Evolutionary conservation across 2,888 invertebrate genomes (phyloP).

Genomic region (Melieria crassipennis): DNA sequence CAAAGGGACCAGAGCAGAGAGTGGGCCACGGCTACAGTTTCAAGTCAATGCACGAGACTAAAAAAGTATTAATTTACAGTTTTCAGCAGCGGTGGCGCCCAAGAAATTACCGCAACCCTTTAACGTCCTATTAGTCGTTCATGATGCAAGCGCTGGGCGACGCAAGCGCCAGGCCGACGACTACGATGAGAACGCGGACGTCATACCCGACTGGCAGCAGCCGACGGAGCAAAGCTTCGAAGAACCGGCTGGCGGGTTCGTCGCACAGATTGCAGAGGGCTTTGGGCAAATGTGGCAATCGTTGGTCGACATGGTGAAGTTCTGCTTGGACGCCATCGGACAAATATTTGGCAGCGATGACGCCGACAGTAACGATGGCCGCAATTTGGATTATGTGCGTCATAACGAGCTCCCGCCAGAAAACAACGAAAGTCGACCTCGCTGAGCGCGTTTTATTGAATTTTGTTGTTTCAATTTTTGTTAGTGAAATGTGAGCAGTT

Average conservation of each 20-base stretch:
- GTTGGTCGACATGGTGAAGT: constrained; percentile 47
- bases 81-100: no score
- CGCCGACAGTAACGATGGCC: neutral
- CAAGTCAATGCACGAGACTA: no score
- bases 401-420: neutral
- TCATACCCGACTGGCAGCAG: constrained; percentile 46
- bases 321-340: constrained; percentile 36
- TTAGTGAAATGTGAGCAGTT: no score
- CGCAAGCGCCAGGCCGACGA: constrained; percentile 40
- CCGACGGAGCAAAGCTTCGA: constrained; percentile 41
- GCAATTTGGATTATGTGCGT: neutral
- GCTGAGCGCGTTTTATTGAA: no score
- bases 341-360: constrained; percentile 23
- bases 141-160: constrained; percentile 1
- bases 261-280: constrained; percentile 46
- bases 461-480: neutral
- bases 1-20: no score
- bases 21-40: no score
- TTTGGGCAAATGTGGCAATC: constrained; percentile 51
- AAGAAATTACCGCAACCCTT: no score
- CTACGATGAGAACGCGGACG: constrained; percentile 52
- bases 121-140: no score
- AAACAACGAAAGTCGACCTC: neutral
- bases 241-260: constrained; percentile 40
- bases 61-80: no score